A percentile compares a stretch with the other conserved stretches of the same genome.
Conservation (phyloP, 1,140 invertebrate species). For the Diprion similis region DNA sequence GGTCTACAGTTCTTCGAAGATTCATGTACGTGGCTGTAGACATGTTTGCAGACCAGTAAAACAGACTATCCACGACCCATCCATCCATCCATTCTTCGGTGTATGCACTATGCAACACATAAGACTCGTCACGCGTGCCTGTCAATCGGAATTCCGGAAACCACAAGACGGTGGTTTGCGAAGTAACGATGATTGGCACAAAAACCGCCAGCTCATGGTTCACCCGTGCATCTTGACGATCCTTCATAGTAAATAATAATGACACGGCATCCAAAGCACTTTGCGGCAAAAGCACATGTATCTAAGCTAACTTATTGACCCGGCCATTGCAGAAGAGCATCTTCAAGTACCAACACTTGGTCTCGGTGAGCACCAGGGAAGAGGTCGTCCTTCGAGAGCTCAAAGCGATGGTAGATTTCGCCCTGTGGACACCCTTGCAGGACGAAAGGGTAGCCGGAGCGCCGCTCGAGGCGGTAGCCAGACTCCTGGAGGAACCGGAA, state of each 20-base stretch:
- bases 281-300: no score
- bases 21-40: no score
- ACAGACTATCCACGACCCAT: background rate
- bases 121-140: no score
- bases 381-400: slow-evolving; percentile 85
- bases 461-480: slow-evolving; percentile 78
- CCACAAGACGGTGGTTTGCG: no score
- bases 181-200: no score
- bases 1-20: no score
- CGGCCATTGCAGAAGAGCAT: slow-evolving; percentile 74
- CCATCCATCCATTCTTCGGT: background rate
- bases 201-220: no score
- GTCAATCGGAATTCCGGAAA: no score
- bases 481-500: slow-evolving; percentile 65
- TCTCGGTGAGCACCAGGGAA: slow-evolving; percentile 71
- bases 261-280: no score
- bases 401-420: slow-evolving; percentile 83
- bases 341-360: slow-evolving; percentile 77
- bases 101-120: no score
- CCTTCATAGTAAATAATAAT: no score
- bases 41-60: background rate
- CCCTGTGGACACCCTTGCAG: slow-evolving; percentile 79
- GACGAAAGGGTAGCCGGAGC: slow-evolving; percentile 78
- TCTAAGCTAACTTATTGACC: slow-evolving; percentile 25
- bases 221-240: no score